Evolutionary conservation across 2,797 vertebrate genomes (phyloP).

Genomic region (Peromyscus attwateri): DNA sequence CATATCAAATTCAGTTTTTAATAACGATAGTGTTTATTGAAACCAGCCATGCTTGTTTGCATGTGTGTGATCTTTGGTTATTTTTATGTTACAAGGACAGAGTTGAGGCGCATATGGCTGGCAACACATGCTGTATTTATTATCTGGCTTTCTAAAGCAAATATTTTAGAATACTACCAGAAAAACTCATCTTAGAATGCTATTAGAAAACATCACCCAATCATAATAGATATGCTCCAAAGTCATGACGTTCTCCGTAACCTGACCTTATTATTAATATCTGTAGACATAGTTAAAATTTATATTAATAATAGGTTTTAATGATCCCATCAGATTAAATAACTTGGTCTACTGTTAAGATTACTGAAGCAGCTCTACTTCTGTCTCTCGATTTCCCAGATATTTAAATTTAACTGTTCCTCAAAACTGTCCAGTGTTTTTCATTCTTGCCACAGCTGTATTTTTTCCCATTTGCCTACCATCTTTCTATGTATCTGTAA

Average conservation of each 20-base stretch:
- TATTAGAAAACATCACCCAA: neutral
- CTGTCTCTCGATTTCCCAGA: neutral
- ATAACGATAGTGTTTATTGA: neutral
- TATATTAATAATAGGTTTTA: neutral
- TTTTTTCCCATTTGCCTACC: neutral
- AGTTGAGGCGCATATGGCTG: neutral
- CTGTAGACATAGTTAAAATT: neutral
- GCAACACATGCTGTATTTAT: neutral
- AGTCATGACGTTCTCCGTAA: neutral
- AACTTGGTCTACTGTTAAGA: neutral
- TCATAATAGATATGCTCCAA: neutral
- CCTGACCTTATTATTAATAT: neutral
- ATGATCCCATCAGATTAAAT: neutral
- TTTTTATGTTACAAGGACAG: neutral
- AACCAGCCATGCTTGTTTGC: neutral
- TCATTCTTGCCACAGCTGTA: neutral
- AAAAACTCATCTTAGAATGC: neutral
- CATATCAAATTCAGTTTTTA: constrained; percentile 3
- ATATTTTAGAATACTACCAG: neutral
- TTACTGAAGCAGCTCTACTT: neutral
- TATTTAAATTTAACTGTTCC: neutral
- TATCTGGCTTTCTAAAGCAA: neutral
- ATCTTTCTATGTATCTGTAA: neutral
- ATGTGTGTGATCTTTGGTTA: neutral
- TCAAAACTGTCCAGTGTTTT: neutral